These are phyloP conservation scores for Leptopilina clavipes DNA, from an alignment of 1,140 invertebrate species.

Conservation along the genomic window DNA sequence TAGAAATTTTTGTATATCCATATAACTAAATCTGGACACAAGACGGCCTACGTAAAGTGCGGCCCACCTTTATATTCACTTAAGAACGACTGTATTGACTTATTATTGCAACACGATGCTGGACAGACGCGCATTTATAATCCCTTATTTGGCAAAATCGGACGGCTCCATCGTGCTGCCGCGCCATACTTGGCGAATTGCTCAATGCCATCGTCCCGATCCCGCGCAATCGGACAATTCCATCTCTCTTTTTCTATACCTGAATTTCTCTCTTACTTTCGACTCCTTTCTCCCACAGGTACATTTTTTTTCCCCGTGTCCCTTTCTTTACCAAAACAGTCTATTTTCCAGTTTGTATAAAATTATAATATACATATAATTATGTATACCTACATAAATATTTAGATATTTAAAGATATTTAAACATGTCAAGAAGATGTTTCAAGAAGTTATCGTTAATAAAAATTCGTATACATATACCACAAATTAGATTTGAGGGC, in stretches of 20 bases:
- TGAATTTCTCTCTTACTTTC: slow-evolving; percentile 31
- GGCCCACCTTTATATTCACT: slow-evolving; percentile 22
- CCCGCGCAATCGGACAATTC: slow-evolving; percentile 46
- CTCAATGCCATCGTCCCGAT: slow-evolving; percentile 62
- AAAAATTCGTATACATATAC: too few relatives aligned
- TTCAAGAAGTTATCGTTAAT: too few relatives aligned
- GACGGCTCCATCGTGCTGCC: slow-evolving; percentile 64
- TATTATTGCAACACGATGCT: slow-evolving; percentile 48
- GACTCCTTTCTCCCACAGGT: neutral
- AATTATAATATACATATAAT: too few relatives aligned
- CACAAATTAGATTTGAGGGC: neutral
- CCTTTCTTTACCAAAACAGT: neutral
- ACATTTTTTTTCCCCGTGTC: neutral
- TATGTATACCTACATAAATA: too few relatives aligned
- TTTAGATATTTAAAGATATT: too few relatives aligned
- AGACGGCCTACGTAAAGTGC: slow-evolving; percentile 36
- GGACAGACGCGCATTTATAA: slow-evolving; percentile 60
- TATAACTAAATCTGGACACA: slow-evolving; percentile 3
- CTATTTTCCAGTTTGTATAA: too few relatives aligned
- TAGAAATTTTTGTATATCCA: neutral
- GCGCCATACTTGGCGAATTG: slow-evolving; percentile 69
- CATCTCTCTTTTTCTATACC: slow-evolving; percentile 40
- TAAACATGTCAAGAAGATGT: too few relatives aligned
- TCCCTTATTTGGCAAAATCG: slow-evolving; percentile 71
- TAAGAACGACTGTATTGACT: slow-evolving; percentile 58